Evolutionary conservation across 1,140 invertebrate genomes (phyloP).

Genomic region (Maniola jurtina): DNA sequence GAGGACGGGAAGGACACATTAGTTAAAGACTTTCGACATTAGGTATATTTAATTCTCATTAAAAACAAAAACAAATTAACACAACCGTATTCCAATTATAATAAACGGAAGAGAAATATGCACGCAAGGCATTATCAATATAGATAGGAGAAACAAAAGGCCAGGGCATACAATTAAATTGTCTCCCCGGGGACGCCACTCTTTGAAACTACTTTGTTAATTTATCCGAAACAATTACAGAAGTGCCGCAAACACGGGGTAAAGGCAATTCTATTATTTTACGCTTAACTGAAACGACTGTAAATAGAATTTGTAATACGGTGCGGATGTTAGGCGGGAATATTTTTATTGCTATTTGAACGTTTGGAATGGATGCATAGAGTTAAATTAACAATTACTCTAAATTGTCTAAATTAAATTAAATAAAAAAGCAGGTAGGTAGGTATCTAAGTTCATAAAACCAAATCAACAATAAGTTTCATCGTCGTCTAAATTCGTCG

Average conservation of each 20-base stretch:
- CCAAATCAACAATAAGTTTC: too few relatives aligned
- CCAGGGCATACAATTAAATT: conserved; percentile 61
- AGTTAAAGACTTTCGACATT: too few relatives aligned
- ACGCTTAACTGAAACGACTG: conserved; percentile 48
- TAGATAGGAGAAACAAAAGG: conserved; percentile 44
- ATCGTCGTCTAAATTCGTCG: too few relatives aligned
- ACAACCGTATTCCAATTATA: conserved; percentile 14
- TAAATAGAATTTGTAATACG: conserved; percentile 34
- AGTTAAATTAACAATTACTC: not conserved
- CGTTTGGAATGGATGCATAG: not conserved
- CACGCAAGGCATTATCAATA: conserved; percentile 35
- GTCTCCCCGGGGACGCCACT: conserved; percentile 51
- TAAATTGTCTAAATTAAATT: too few relatives aligned
- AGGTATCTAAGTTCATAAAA: too few relatives aligned
- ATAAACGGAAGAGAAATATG: conserved; percentile 17
- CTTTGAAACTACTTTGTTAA: conserved; percentile 71
- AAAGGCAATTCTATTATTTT: conserved; percentile 57
- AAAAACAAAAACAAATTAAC: conserved; percentile 2
- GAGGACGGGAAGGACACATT: too few relatives aligned
- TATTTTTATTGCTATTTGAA: conserved; percentile 10
- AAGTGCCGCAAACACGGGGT: conserved; percentile 49
- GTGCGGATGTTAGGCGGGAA: not conserved
- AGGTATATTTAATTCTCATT: not conserved
- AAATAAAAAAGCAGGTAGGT: too few relatives aligned
- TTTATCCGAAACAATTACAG: conserved; percentile 71